Base-by-base conservation (phyloP, 2,113 vertebrate species). In the Alethe diademata region DNA sequence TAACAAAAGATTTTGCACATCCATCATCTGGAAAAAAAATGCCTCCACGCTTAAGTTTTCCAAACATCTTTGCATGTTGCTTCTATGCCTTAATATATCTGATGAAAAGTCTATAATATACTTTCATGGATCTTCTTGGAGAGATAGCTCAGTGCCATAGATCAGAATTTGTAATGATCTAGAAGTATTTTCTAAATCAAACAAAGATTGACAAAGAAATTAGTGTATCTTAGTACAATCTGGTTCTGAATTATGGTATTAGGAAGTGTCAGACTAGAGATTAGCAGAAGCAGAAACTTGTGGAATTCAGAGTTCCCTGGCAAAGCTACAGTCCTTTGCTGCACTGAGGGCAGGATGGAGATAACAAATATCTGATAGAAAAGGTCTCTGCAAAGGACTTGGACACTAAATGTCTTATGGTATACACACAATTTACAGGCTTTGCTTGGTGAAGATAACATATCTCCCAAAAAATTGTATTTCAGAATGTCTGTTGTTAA, bases 381-480 rank as follows among this genome's bases (percentile, higher is more conserved):
- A 82, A 8, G 6, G 53, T 60, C 36, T 53, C 72, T 88, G 57
- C 9, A n/a, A 42, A 80, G n/a, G 25, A 45, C 17, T 42, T 74
- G 28, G 18, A 23, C 29, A 78, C 5, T 6, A 29, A 12, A 36
- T 43, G 88, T 38, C 61, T 51, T 29, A 53, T 19, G 12, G 5
- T 11, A 48, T 17, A 22, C 4, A 8, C 1, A 2, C 0, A 43
- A 24, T 40, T 58, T 15, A 47, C 22, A 75, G 36, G 50, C 28
- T 91, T 91, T 85, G 18, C 12, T 75, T 61, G 40, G 36, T 69
- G 60, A 18, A 69, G 40, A 29, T 51, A 79, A 54, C 11, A 33
- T 26, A 57, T 51, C 20, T 24, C 24, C 2, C 6, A 3, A 28
- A 67, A 19, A 40, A 33, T 25, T 3, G 3, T 33, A 31, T 16